phyloP scores from a whole-genome alignment of 2,113 vertebrate genomes.

The Chinchilla lanigera region DNA sequence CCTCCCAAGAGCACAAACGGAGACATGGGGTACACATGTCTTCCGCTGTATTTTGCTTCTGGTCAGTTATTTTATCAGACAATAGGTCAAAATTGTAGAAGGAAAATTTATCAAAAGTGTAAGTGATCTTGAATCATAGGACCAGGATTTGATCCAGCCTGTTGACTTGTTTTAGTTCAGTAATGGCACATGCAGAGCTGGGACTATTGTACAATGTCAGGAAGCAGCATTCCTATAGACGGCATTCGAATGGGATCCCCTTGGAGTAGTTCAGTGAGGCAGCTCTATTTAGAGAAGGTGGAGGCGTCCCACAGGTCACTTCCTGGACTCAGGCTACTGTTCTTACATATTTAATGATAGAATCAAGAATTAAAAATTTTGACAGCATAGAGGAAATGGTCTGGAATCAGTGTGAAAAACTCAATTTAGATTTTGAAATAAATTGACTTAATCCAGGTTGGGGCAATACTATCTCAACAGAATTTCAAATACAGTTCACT shows the following conservation, averaged over 20 bases:
- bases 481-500: neutral
- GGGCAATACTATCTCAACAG: neutral
- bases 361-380: slow-evolving; percentile 30
- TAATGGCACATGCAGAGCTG: neutral
- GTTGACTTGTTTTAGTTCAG: neutral
- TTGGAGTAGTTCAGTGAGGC: neutral
- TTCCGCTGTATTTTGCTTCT: slow-evolving; percentile 24
- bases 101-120: slow-evolving; percentile 29
- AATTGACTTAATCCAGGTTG: neutral
- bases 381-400: neutral
- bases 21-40: neutral
- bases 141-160: neutral
- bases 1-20: neutral
- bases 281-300: neutral
- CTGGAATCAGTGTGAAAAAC: slow-evolving; percentile 35
- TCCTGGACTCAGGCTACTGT: neutral
- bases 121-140: neutral
- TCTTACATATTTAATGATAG: slow-evolving; percentile 39
- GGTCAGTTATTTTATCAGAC: slow-evolving; percentile 2
- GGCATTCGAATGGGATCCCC: neutral
- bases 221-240: neutral
- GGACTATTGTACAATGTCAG: neutral
- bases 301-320: neutral
- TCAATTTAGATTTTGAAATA: slow-evolving; percentile 44
- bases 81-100: neutral